A percentile compares a stretch with the other conserved stretches of the same genome.
Conservation (phyloP, 2,888 invertebrate species). For the Hyles lineata region DNA sequence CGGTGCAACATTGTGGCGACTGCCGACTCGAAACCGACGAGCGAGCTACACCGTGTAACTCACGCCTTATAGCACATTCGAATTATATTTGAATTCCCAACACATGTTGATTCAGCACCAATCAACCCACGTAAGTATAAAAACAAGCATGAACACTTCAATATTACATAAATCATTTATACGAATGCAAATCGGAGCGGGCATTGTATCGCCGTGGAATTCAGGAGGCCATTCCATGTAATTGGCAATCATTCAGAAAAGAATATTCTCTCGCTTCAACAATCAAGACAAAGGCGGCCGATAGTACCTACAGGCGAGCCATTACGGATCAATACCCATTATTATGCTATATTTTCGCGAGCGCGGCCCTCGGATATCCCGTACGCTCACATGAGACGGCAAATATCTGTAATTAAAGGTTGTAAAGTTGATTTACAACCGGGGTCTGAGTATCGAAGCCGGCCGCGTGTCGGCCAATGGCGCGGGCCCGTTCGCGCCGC, state of each 20-base stretch:
- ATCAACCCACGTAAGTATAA: slow-evolving; percentile 38
- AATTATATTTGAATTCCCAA: slow-evolving; percentile 33
- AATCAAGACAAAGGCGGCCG: slow-evolving; percentile 84
- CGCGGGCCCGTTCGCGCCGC: slow-evolving; percentile 57
- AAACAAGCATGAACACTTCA: slow-evolving; percentile 58
- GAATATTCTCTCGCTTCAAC: slow-evolving; percentile 79
- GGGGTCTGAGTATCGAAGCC: slow-evolving; percentile 76
- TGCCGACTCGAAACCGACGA: slow-evolving; percentile 36
- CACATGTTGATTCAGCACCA: neutral
- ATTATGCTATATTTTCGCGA: slow-evolving; percentile 85
- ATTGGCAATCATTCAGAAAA: slow-evolving; percentile 84
- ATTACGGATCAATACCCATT: slow-evolving; percentile 85
- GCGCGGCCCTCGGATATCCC: slow-evolving; percentile 81
- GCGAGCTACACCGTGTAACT: slow-evolving; percentile 16
- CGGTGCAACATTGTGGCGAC: slow-evolving; percentile 81
- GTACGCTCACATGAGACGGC: slow-evolving; percentile 81
- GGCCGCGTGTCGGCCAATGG: slow-evolving; percentile 79
- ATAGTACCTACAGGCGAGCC: slow-evolving; percentile 82
- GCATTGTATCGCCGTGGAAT: slow-evolving; percentile 77
- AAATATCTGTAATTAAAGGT: slow-evolving; percentile 85
- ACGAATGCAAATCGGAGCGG: slow-evolving; percentile 74
- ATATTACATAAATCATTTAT: slow-evolving; percentile 80
- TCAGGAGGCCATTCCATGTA: slow-evolving; percentile 82
- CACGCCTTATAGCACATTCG: neutral
- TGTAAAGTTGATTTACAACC: slow-evolving; percentile 85